Conservation (phyloP, 1,140 invertebrate species). For the Drosophila pandora region DNA sequence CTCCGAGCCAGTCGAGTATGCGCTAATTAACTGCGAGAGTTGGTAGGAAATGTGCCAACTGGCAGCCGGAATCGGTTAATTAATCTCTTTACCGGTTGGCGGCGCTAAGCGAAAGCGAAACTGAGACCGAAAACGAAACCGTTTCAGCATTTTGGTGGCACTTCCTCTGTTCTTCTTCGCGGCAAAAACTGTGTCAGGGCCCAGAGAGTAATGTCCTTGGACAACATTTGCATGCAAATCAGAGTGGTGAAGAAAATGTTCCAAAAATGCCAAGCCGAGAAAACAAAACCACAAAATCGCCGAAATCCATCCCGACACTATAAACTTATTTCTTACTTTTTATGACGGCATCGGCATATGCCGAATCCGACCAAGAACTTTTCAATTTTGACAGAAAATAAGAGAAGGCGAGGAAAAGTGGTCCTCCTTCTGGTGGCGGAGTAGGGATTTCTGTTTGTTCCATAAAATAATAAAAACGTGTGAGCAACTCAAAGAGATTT, state of each 20-base stretch:
- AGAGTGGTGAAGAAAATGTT: constrained; percentile 33
- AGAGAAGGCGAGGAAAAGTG: not conserved
- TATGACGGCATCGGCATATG: constrained; percentile 9
- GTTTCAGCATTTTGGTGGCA: constrained; percentile 59
- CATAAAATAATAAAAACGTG: constrained; percentile 77
- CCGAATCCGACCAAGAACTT: constrained; percentile 35
- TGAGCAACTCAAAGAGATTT: constrained; percentile 73
- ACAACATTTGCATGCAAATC: constrained; percentile 52
- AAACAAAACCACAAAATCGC: constrained; percentile 36
- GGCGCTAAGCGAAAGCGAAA: constrained; percentile 4
- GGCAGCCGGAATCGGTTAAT: constrained; percentile 75
- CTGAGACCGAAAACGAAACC: constrained; percentile 32
- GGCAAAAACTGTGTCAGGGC: constrained; percentile 64
- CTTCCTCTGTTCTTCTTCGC: constrained; percentile 50
- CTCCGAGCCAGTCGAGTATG: constrained; percentile 7
- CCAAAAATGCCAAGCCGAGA: constrained; percentile 11
- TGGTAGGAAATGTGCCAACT: constrained; percentile 71
- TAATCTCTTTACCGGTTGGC: constrained; percentile 72
- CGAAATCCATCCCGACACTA: constrained; percentile 32
- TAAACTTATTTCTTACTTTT: constrained; percentile 45
- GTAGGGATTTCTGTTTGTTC: constrained; percentile 40
- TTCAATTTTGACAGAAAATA: constrained; percentile 60
- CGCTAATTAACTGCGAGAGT: constrained; percentile 66
- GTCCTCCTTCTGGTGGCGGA: not conserved
- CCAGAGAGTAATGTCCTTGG: constrained; percentile 45